Base-by-base conservation (phyloP, 1,140 invertebrate species). In the Diabrotica virgifera region DNA sequence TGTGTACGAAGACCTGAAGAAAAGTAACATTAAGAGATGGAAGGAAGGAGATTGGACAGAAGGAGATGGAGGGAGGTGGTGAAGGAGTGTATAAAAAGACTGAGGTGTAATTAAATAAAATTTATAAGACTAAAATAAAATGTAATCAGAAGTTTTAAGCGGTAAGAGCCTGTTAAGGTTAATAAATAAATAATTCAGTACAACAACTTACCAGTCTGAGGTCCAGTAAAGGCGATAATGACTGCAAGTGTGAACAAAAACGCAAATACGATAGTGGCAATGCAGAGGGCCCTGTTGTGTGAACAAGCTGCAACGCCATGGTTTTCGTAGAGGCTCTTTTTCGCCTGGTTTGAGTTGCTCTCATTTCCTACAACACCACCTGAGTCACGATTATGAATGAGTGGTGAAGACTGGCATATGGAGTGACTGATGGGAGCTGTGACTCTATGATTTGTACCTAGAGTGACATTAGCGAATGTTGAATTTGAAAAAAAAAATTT, bases 151-250 rank as follows among this genome's bases (percentile, higher is more conserved):
- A 13, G 51, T 52, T 52, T 52, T 52, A 8, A 5, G 51, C 11
- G 13, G 13, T 8, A 5, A 13, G 51, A 5, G 11, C n/a, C n/a
- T n/a, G n/a, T n/a, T n/a, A n/a, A n/a, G n/a, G n/a, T n/a, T n/a
- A n/a, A n/a, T n/a, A 60, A 51, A 51, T 59, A 55, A 50, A 53
- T 24, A 24, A 24, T 24, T 24, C 24, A 24, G 24, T 24, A 24
- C 1, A 24, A 24, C 24, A 24, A 74, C 73, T 80, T 79, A 88
- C 87, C 85, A 75, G 86, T 84, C 79, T 88, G 88, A 65, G 92
- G 91, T 74, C 91, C 89, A 58, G 92, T 93, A 77, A 95, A 95
- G 55, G 94, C 93, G 67, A 95, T 92, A 65, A 96, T 88, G 64
- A 95, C 81, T 55, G 94, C 91, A 70, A 93, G 88, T 58, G 89